Conservation (phyloP, 2,797 vertebrate species). For the Natrix natrix region DNA sequence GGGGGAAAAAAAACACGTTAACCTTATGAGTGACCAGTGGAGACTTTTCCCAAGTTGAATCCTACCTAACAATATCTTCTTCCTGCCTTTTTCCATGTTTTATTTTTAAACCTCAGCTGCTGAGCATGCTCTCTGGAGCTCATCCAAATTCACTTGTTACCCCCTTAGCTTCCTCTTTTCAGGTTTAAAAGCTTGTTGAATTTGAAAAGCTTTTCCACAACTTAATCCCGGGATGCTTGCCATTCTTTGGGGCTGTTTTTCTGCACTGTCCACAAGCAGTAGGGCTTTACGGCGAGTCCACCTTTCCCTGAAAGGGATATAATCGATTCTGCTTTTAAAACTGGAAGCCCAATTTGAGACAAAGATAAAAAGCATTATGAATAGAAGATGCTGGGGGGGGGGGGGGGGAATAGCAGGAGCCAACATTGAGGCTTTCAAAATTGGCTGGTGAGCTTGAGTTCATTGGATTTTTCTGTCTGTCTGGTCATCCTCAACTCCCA, state of each 20-base stretch:
- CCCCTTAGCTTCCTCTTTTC: neutral
- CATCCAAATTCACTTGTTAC: no score
- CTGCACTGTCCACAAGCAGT: no score
- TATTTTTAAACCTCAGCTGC: neutral
- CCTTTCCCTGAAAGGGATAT: neutral
- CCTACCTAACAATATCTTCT: neutral
- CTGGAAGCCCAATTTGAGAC: neutral
- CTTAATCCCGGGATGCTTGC: neutral
- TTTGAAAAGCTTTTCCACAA: neutral
- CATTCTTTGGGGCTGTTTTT: neutral
- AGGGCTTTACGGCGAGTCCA: neutral
- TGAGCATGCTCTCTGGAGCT: neutral
- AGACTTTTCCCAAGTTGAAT: neutral
- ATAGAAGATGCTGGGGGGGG: constrained; percentile 30
- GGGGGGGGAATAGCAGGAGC: constrained; percentile 3
- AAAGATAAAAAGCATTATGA: constrained; percentile 38
- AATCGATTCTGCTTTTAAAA: neutral
- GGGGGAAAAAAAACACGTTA: no score
- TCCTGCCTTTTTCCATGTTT: neutral
- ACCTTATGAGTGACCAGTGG: neutral
- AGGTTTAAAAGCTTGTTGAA: neutral
- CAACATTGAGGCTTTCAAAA: constrained; percentile 16
- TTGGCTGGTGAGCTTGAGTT: constrained; percentile 1
- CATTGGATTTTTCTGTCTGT: neutral
- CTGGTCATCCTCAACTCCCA: constrained; percentile 18